phyloP scores from a whole-genome alignment of 2,797 vertebrate species.

The Characodon lateralis region DNA sequence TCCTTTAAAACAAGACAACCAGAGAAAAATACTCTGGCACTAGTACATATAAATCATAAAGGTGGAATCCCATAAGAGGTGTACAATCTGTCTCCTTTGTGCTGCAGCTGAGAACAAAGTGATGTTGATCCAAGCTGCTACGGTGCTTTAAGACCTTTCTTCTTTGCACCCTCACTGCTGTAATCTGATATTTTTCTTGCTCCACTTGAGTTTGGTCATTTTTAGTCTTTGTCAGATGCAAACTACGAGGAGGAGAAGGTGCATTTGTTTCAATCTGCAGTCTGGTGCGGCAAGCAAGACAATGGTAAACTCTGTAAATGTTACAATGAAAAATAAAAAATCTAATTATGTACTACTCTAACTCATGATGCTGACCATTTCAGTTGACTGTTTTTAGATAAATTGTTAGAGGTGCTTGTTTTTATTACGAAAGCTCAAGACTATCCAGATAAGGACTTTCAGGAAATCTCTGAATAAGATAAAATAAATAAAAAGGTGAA shows the following conservation, averaged over 20 bases:
- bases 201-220: conserved; percentile 1
- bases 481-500: too few species aligned
- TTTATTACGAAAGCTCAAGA: not conserved
- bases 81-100: conserved; percentile 15
- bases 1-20: not conserved
- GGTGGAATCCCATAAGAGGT: conserved; percentile 8
- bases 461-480: too few species aligned
- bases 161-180: conserved; percentile 8
- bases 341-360: not conserved
- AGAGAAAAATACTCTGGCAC: not conserved
- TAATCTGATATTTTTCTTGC: conserved; percentile 6
- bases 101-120: conserved; percentile 39
- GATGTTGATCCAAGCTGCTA: conserved; percentile 37
- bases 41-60: not conserved
- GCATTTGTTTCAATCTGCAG: not conserved
- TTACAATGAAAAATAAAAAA: not conserved
- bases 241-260: not conserved
- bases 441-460: not conserved
- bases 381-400: not conserved
- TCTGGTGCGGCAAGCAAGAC: not conserved
- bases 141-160: conserved; percentile 6
- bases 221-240: not conserved
- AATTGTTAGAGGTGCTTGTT: not conserved
- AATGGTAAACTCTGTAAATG: not conserved
- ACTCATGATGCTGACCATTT: not conserved